These are phyloP conservation scores for Strigops habroptila DNA, from an alignment of 2,113 vertebrate genomes.

Conservation along the genomic window DNA sequence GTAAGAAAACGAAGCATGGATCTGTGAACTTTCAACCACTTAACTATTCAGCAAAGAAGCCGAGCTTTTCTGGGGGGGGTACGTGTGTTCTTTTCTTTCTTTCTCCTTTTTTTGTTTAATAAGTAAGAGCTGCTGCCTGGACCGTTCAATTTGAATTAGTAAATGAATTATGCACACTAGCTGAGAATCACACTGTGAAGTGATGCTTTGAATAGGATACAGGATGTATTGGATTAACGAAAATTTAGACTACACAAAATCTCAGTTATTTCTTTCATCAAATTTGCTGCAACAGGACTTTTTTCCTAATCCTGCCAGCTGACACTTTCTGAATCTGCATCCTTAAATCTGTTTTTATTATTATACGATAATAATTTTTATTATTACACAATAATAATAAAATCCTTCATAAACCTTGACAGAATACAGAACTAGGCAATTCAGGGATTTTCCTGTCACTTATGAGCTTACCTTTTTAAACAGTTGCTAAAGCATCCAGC, in stretches of 20 bases:
- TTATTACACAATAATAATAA: background rate
- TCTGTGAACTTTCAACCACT: background rate
- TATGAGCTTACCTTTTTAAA: background rate
- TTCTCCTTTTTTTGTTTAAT: background rate
- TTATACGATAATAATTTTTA: background rate
- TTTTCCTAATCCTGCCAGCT: background rate
- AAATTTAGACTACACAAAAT: background rate
- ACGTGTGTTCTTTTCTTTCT: too few species aligned
- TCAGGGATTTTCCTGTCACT: background rate
- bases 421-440: background rate
- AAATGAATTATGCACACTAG: background rate
- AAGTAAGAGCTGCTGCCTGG: background rate
- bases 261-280: background rate
- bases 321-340: background rate
- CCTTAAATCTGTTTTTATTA: background rate
- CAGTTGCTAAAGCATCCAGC: background rate
- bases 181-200: background rate
- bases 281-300: background rate
- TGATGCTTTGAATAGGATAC: background rate
- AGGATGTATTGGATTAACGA: background rate
- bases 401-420: background rate
- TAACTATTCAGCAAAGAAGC: background rate
- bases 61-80: background rate
- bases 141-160: background rate
- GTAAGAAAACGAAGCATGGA: background rate